Conservation (phyloP, 35 echinoderm and acorn worm genomes). For the Apostichopus japonicus region DNA sequence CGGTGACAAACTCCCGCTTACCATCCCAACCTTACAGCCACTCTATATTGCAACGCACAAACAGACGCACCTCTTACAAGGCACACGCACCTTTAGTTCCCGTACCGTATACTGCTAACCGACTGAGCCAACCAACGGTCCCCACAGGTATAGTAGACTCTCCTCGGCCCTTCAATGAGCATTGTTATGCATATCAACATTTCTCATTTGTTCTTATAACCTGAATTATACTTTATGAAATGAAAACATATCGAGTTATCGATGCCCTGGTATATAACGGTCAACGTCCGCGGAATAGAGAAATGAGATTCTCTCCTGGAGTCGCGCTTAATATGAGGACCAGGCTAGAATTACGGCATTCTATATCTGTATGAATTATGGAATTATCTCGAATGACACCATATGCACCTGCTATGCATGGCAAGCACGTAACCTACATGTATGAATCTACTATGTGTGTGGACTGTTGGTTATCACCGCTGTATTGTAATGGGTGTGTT, state of each 20-base stretch:
- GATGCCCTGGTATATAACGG: not conserved
- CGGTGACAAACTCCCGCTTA: too few relatives aligned
- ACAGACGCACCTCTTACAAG: too few relatives aligned
- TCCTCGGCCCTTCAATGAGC: not conserved
- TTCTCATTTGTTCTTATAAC: not conserved
- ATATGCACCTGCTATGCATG: slow-evolving; percentile 1
- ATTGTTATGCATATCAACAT: not conserved
- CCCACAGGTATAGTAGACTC: too few relatives aligned
- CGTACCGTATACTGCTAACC: too few relatives aligned
- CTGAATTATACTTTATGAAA: not conserved
- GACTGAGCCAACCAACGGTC: too few relatives aligned
- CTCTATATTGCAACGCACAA: too few relatives aligned
- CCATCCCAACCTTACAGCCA: too few relatives aligned
- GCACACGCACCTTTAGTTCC: too few relatives aligned
- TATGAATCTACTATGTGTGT: not conserved
- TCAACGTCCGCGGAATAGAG: slow-evolving; percentile 1
- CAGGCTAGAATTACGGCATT: not conserved
- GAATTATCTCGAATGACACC: not conserved
- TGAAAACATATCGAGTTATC: slow-evolving; percentile 29
- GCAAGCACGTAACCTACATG: not conserved
- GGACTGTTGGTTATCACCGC: too few relatives aligned
- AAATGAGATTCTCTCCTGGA: slow-evolving; percentile 27
- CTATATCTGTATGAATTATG: not conserved
- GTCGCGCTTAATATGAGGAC: slow-evolving; percentile 13
- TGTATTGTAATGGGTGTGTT: too few relatives aligned